These are phyloP conservation scores for Amphiura filiformis DNA, from an alignment of 35 echinoderm and acorn worm species.

Conservation along the genomic window DNA sequence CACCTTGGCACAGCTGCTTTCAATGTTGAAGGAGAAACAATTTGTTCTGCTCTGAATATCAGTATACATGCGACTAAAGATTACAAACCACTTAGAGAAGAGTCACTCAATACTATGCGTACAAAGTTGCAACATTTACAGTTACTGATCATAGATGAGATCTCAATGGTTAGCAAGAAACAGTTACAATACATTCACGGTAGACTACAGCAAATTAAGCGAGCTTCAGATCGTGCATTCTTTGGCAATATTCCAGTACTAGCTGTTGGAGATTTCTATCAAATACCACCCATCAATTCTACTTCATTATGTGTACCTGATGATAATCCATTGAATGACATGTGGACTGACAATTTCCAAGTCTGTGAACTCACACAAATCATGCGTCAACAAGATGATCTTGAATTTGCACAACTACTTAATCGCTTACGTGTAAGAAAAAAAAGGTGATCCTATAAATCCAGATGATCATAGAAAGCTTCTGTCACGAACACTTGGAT, in stretches of 20 bases:
- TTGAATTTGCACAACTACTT: slow-evolving; percentile 37
- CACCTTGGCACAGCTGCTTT: no score
- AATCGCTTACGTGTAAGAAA: slow-evolving; percentile 24
- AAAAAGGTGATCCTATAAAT: neutral
- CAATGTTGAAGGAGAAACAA: no score
- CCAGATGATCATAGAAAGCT: neutral
- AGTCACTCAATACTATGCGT: slow-evolving; percentile 41
- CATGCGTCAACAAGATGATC: slow-evolving; percentile 22
- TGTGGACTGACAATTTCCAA: slow-evolving; percentile 38
- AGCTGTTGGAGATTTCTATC: slow-evolving; percentile 58
- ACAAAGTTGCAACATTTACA: slow-evolving; percentile 41
- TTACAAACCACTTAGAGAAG: slow-evolving; percentile 55
- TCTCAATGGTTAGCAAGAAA: slow-evolving; percentile 58
- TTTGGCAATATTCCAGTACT: slow-evolving; percentile 60
- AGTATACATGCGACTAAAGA: slow-evolving; percentile 26
- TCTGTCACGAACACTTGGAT: neutral
- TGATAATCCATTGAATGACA: neutral
- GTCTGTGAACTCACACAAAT: slow-evolving; percentile 42
- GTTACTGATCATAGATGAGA: slow-evolving; percentile 69
- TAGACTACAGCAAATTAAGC: slow-evolving; percentile 45
- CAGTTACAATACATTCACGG: slow-evolving; percentile 40
- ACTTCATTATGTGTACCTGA: neutral
- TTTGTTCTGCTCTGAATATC: slow-evolving; percentile 72
- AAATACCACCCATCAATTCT: slow-evolving; percentile 34
- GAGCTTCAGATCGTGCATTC: neutral